Evolutionary conservation across 2,888 invertebrate species (phyloP), one percentile per base, ranked within the genome.

Genomic region (Pecten maximus): DNA sequence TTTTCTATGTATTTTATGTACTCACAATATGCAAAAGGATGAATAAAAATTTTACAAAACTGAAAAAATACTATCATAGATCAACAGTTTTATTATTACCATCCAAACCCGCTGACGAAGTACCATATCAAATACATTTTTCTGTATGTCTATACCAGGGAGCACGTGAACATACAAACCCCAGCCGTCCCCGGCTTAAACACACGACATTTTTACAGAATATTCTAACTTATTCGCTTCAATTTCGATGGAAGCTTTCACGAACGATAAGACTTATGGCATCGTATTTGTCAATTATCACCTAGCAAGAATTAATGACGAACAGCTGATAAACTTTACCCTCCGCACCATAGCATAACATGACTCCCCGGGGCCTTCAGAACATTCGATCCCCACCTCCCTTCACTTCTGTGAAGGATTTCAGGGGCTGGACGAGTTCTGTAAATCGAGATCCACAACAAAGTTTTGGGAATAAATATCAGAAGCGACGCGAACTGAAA

Each of bases 221-320:
- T 74, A 60, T 60, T 4, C 35, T 74, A 74, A 19, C 74, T 74
- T 74, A 74, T 74, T 35, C 74, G 35, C 35, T 74, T 74, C 74
- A 74, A 74, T 74, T 74, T 35, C 74, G 35, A 23, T 35, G 74
- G 35, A 35, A 74, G 74, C 35, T 74, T 74, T 74, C 74, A 74
- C 35, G 12, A 35, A 35, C 28, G 35, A 35, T 74, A 74, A 74
- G 74, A 74, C 74, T 74, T 74, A 74, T 74, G 74, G 74, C 74
- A 35, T 74, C 74, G 74, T 74, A 74, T 74, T 74, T 74, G 74
- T 74, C 74, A 74, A 74, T 74, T 74, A 74, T 74, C 74, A 74
- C 74, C 74, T 35, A 28, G 74, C 10, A 12, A 74, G 74, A 15
- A 74, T 74, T 74, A 74, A 74, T 35, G 35, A 23, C 10, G 35